Evolutionary conservation across 2,888 invertebrate genomes (phyloP), one percentile per base, ranked within the genome.

Genomic region (Netelia inedita): DNA sequence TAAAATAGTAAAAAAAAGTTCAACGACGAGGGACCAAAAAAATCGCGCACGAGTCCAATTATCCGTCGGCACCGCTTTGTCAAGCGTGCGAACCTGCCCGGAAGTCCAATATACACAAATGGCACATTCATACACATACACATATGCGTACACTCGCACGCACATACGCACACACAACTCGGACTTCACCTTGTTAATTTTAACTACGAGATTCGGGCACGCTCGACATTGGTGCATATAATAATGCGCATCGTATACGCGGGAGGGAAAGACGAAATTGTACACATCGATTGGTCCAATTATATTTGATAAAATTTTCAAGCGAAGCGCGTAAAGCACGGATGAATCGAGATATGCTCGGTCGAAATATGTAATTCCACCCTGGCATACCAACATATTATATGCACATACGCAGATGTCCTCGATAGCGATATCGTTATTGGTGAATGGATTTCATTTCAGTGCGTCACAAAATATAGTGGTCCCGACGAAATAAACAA

Each of bases 171-270:
- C 11, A 46, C 28, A 41, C 21, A 63, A 65, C 21, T 76, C 78
- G 82, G 72, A 84, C 66, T 84, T 78, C 28, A 57, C 73, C 84
- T 84, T 81, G 84, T 84, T 84, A 84, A 84, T 81, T 84, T 84
- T 84, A 84, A 84, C 81, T 81, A 73, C 69, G 63, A 65, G 69
- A 61, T 43, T 66, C 72, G 43, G 55, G 72, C 59, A 16, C 68
- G 73, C 61, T 61, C 78, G 9, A 59, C 41, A 41, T 76, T 74
- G 66, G 53, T 21, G 66, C 35, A 69, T 69, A 78, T 78, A 72
- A 80, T 80, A 80, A 81, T 84, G 68, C 41, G 46, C 46, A 46
- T 73, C 28, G 55, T 23, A 41, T 61, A 35, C 43, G 46, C 11
- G 35, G 16, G 55, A 53, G 19, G 23, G 43, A 57, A 50, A 72